Base-by-base conservation (phyloP, 2,888 invertebrate species). In the Sesia apiformis region DNA sequence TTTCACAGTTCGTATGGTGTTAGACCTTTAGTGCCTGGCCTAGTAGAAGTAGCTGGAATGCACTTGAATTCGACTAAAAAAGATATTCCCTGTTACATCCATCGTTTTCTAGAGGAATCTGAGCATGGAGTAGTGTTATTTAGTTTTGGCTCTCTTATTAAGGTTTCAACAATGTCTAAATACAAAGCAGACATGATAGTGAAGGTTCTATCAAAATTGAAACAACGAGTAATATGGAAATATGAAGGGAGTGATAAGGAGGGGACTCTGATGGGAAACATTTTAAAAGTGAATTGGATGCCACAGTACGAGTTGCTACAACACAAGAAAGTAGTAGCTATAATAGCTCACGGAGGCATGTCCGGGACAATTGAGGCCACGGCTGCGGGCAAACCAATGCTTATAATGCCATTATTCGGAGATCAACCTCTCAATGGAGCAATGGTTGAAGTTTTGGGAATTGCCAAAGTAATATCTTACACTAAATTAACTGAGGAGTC, bases 61-160 rank as follows among this genome's bases (percentile, higher is more conserved):
- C 92, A 93, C 66, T 78, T 93, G 50, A 78, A 79, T 40, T 70
- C 76, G 3, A 65, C 65, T 3, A 72, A 62, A 5, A 81, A 86
- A 50, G 64, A 81, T 3, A 71, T 93, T 60, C 90, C 92, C 57
- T 81, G 93, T 91, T 90, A 92, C 57, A 81, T 96, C 23, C 90
- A 92, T 54, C 78, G 87, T 46, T 94, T 94, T 76, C 81, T 95
- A 52, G 92, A 92, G 72, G 91, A 92, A 52, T 92, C 94, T 0
- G 75, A 87, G 1, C 85, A 93, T 40, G 95, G 95, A 2, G 93
- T 94, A 7, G 88, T 96, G 51, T 91, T 93, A 60, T 93, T 96
- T 68, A 95, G 93, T 69, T 92, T 95, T 80, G 96, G 96, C 0
- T 96, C 96, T 0, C 92, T 94, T 82, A 90, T 96, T 63, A 93